Base-by-base conservation (phyloP, 1,140 invertebrate species). In the Littorina saxatilis region DNA sequence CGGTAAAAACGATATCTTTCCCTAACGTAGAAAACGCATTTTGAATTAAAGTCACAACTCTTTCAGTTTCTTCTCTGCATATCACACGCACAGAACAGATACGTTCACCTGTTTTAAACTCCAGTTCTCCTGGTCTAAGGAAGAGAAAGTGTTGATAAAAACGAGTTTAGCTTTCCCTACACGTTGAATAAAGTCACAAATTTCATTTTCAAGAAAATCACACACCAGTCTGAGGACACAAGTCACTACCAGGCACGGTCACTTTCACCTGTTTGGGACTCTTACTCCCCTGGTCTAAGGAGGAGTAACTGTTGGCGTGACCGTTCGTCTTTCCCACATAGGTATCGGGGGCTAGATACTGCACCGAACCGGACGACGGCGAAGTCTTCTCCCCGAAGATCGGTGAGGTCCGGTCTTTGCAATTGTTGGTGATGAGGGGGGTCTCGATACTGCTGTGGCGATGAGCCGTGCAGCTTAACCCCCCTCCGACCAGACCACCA, bases 261-360 rank as follows among this genome's bases (percentile, higher is more conserved):
- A 68, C 66, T 15, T 68, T 29, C 0, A 68, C 66, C 9, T 20
- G 66, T 15, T 68, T 29, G 66, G 66, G 23, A 20, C 13, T 15
- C 9, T 17, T 1, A 5, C 17, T 39, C 29, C 37, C 35, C 9
- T 37, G 32, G 13, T 40, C 13, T 3, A 32, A 7, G 9, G 55
- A 7, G 9, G 39, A 68, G 4, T 23, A 68, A 5, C 32, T 32
- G 23, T 15, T 17, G 15, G 66, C 2, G 13, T 37, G 35, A 39
- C 66, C 66, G 35, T 68, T 68, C 29, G 35, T 17, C 20, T 29
- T 58, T 47, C 29, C 43, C 23, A 37, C 13, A 20, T 23, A 58
- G 29, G 74, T 9, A 37, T 40, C 37, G 17, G 76, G 76, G n/a
- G 35, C 37, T 2, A 66, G 58, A 20, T 73, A 73, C 70, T 73